Base-by-base conservation (phyloP, 1,140 invertebrate species). In the Euborellia annulipes region DNA sequence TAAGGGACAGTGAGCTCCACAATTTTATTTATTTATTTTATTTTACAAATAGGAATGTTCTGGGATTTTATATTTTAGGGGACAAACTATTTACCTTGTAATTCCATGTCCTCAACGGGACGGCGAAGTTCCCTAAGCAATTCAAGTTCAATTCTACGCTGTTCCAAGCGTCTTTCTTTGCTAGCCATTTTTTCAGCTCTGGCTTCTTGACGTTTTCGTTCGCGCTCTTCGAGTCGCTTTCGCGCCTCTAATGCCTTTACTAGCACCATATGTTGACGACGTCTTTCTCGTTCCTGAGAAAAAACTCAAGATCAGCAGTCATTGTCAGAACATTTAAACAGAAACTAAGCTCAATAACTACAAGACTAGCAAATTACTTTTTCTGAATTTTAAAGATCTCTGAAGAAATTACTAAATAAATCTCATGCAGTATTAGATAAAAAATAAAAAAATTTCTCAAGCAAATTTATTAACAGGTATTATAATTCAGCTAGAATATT, bases 251-350 rank as follows among this genome's bases (percentile, higher is more conserved):
- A 58, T 36, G 87, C 83, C 21, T 89, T 79, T 16, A 96, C 82
- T 30, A 93, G 66, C 1, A 85, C 71, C 66, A 90, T 85, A 60
- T 94, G 89, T 60, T 94, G 89, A 34, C 88, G 70, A 55, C 87
- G 70, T 58, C 91, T 71, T 62, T 96, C 91, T 41, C 86, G 70
- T 62, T 94, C 91, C 87, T 93, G 56, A 11, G 23, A 27, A 6
- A 27, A n/a, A n/a, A n/a, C n/a, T n/a, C n/a, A n/a, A n/a, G n/a
- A n/a, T n/a, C n/a, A n/a, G n/a, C n/a, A n/a, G n/a, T n/a, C n/a
- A n/a, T n/a, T n/a, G n/a, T n/a, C n/a, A n/a, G n/a, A n/a, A n/a
- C n/a, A n/a, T n/a, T n/a, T n/a, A n/a, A n/a, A n/a, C n/a, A n/a
- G n/a, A n/a, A n/a, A n/a, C n/a, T n/a, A n/a, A n/a, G n/a, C n/a